Conservation (phyloP, 92 coral and sea anemone species). For the Paramuricea clavata region DNA sequence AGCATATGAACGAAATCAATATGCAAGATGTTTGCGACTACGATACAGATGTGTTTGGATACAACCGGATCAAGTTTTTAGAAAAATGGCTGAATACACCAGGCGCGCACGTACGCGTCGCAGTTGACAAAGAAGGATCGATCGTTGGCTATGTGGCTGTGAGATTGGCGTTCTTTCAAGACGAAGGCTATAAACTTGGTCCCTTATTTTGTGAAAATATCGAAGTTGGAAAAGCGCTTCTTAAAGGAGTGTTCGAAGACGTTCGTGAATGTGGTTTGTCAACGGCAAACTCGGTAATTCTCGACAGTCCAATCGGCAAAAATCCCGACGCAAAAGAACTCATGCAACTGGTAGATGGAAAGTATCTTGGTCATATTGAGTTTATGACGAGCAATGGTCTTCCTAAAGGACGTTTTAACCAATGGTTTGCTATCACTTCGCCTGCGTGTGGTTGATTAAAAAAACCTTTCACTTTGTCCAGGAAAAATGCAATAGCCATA, state of each 20-base stretch:
- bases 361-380: neutral
- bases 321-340: constrained; percentile 14
- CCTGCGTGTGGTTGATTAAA: too few species aligned
- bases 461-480: too few species aligned
- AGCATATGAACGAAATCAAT: constrained; percentile 43
- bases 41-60: constrained; percentile 63
- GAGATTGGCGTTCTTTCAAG: constrained; percentile 7
- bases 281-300: neutral
- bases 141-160: constrained; percentile 54
- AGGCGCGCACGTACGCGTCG: constrained; percentile 55
- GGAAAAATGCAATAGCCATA: too few species aligned
- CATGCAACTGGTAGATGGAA: constrained; percentile 30
- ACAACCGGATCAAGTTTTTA: constrained; percentile 50
- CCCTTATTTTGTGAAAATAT: neutral
- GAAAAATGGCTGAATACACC: constrained; percentile 38
- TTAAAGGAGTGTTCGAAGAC: constrained; percentile 8
- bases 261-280: neutral
- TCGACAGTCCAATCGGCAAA: neutral
- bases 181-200: neutral
- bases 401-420: neutral
- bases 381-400: constrained; percentile 21
- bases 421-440: too few species aligned
- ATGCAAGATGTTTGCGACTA: constrained; percentile 34
- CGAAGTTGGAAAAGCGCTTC: neutral
- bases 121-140: constrained; percentile 41